These are phyloP conservation scores for Phasia obesa DNA, from an alignment of 2,888 invertebrate genomes.

Conservation along the genomic window DNA sequence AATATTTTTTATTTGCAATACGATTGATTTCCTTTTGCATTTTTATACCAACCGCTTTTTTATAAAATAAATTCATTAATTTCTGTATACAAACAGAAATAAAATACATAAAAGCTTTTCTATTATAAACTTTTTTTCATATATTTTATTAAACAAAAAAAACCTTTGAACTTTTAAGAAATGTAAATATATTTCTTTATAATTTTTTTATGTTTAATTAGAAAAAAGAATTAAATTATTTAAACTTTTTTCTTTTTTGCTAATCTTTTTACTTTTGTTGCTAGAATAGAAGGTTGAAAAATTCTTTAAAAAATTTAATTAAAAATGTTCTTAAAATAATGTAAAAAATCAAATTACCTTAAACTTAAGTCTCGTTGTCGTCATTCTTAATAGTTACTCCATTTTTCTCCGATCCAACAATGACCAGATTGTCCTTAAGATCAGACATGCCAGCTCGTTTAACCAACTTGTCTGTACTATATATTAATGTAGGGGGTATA, in stretches of 20 bases:
- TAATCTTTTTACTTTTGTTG: constrained; percentile 6
- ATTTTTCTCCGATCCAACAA: too few species aligned
- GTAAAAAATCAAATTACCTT: too few species aligned
- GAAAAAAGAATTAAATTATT: not conserved
- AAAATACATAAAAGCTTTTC: constrained; percentile 16
- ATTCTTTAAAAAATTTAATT: too few species aligned
- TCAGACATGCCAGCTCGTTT: too few species aligned
- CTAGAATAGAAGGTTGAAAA: constrained; percentile 2
- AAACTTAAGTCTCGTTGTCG: too few species aligned
- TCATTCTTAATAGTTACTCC: too few species aligned
- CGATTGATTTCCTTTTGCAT: constrained; percentile 31
- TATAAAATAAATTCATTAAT: constrained; percentile 13
- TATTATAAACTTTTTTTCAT: constrained; percentile 23
- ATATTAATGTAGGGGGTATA: too few species aligned
- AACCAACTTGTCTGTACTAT: too few species aligned
- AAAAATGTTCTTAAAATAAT: too few species aligned
- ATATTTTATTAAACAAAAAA: constrained; percentile 13
- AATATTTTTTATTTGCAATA: constrained; percentile 33
- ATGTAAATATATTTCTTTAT: constrained; percentile 29
- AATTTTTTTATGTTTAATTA: not conserved
- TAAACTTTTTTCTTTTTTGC: not conserved
- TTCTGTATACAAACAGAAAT: constrained; percentile 23
- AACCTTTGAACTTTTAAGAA: too few species aligned
- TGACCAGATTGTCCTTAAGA: too few species aligned
- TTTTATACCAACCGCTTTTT: constrained; percentile 23